Conservation (phyloP, 2,113 vertebrate species). For the Myrmecobius fasciatus region DNA sequence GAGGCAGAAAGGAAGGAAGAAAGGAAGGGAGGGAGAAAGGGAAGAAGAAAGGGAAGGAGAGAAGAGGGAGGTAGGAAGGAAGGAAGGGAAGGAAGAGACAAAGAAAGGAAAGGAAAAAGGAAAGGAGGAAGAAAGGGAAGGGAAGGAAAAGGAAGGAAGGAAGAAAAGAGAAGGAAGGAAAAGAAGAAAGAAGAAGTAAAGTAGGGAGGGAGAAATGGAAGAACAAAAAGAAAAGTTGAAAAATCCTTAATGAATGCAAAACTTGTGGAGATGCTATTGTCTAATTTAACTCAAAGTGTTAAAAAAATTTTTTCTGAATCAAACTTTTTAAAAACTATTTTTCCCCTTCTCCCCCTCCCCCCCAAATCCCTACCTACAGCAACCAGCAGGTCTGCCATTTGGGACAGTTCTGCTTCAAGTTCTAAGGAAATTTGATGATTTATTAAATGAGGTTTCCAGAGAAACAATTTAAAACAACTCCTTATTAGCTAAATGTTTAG, state of each 20-base stretch:
- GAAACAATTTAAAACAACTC: background rate
- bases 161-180: too few species aligned
- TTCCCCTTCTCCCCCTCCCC: background rate
- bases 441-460: background rate
- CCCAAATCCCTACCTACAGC: background rate
- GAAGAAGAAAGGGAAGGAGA: background rate
- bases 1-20: too few species aligned
- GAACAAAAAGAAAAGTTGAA: background rate
- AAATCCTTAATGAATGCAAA: conserved; percentile 10
- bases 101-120: background rate
- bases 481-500: background rate
- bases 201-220: too few species aligned
- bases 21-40: too few species aligned
- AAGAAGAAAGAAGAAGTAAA: background rate
- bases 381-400: background rate
- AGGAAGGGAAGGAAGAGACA: fast-evolving
- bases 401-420: background rate
- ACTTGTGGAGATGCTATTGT: background rate
- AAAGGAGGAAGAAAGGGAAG: background rate
- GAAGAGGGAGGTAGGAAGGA: fast-evolving
- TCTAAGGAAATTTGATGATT: background rate
- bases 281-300: background rate
- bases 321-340: conserved; percentile 33
- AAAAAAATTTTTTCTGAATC: conserved; percentile 54
- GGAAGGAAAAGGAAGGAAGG: background rate